These are phyloP conservation scores for Spodoptera littoralis DNA, from an alignment of 2,888 invertebrate genomes.

Conservation along the genomic window DNA sequence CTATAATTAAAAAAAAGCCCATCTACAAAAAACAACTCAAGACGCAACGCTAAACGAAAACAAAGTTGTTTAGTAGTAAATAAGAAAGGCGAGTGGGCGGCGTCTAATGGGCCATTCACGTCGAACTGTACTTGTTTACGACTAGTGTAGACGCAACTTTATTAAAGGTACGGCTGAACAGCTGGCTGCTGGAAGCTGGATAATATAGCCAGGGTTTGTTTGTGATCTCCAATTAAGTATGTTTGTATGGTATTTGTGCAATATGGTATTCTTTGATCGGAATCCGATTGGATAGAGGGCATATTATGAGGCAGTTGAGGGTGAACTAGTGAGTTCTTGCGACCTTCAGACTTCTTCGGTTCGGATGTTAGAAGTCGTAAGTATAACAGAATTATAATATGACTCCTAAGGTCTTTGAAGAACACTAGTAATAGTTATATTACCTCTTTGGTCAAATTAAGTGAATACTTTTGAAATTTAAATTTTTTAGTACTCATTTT, in stretches of 20 bases:
- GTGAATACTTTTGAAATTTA: too few species aligned
- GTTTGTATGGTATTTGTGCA: background rate
- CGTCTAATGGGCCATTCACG: slow-evolving; percentile 74
- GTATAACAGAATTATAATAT: too few species aligned
- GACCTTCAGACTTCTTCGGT: too few species aligned
- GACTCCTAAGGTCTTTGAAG: too few species aligned
- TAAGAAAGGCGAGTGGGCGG: slow-evolving; percentile 74
- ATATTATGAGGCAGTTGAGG: too few species aligned
- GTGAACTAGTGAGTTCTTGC: too few species aligned
- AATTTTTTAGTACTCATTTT: too few species aligned
- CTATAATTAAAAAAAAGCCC: slow-evolving; percentile 2
- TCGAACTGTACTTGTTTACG: slow-evolving; percentile 68
- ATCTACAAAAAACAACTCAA: slow-evolving; percentile 29
- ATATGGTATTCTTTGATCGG: background rate
- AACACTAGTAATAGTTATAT: too few species aligned
- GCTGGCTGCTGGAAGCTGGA: slow-evolving; percentile 54
- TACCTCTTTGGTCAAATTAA: too few species aligned
- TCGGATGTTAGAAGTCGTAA: too few species aligned
- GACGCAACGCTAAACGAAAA: slow-evolving; percentile 62
- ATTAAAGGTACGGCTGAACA: slow-evolving; percentile 61
- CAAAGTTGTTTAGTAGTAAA: slow-evolving; percentile 74
- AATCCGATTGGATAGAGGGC: background rate
- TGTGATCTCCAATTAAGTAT: slow-evolving; percentile 32
- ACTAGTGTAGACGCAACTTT: slow-evolving; percentile 58
- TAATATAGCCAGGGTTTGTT: slow-evolving; percentile 42